Base-by-base conservation (phyloP, 2,113 vertebrate species). In the Tiliqua scincoides region DNA sequence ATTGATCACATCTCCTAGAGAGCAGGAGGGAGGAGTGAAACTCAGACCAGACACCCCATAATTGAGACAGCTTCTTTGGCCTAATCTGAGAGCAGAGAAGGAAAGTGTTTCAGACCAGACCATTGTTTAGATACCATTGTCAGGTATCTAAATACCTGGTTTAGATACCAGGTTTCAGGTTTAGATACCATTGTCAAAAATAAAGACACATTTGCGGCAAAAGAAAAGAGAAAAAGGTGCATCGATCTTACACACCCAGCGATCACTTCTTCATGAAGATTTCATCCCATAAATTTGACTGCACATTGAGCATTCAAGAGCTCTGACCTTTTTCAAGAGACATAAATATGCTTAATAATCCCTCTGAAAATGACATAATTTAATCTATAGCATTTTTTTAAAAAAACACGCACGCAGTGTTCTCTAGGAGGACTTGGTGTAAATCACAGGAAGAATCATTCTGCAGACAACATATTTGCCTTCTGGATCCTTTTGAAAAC, bases 251-350 rank as follows among this genome's bases (percentile, higher is more conserved):
- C 63, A 83, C 25, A 48, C 20, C n/a, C n/a, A 71, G 65, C 9
- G 57, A 18, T 78, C 17, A 48, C 14, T 85, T 76, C 85, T 85
- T 63, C 21, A 86, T 37, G 32, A 80, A 11, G 67, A 25, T 76
- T 25, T 32, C 32, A 79, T 67, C 84, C 63, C 67, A 85, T 89
- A 91, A 88, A 70, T 90, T 85, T 82, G 62, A 87, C 57, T 67
- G 73, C 21, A 62, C 7, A 90, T 18, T 6, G 17, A 61, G 1
- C 73, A 4, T 83, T 86, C 89, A 87, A 92, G 73, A 73, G 62
- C 75, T 83, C 15, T 70, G 52, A 86, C 35, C 23, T 74, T 86
- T 89, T 88, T 1, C 23, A 40, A 83, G 2, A 87, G 23, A 90
- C 1, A 91, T 80, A 83, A 85, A 92, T 1, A 21, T 79, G 73